These are phyloP conservation scores for Okapia johnstoni DNA, from an alignment of 2,113 vertebrate species.

Conservation along the genomic window DNA sequence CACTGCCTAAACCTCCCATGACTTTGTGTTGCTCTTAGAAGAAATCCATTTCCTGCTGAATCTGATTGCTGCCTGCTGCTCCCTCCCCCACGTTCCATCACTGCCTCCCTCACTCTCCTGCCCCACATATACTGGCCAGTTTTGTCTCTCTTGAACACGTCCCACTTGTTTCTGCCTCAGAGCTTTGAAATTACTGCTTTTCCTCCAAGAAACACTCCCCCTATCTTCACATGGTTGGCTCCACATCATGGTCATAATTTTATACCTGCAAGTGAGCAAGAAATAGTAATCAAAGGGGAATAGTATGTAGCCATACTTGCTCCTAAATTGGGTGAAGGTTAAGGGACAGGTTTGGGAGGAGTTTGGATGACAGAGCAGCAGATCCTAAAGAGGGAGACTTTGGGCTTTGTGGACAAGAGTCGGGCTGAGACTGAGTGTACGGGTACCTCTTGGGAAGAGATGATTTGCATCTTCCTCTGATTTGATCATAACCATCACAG, in stretches of 20 bases:
- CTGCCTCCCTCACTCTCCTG: not conserved
- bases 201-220: not conserved
- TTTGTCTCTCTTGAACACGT: not conserved
- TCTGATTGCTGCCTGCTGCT: too few relatives aligned
- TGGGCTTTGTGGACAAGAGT: not conserved
- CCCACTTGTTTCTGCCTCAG: not conserved
- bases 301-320: not conserved
- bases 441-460: not conserved
- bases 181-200: not conserved
- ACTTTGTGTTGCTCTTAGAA: not conserved
- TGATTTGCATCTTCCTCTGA: not conserved
- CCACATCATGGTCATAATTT: not conserved
- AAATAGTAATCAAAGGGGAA: not conserved
- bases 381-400: not conserved
- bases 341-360: not conserved
- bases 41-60: not conserved
- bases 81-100: accelerated
- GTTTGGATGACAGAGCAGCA: not conserved
- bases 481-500: not conserved
- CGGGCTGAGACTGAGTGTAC: not conserved
- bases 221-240: not conserved
- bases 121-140: too few relatives aligned
- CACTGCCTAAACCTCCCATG: not conserved
- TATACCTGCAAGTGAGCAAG: not conserved
- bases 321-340: not conserved